Conservation (phyloP, 2,888 invertebrate species). For the Lasioglossum lativentre region DNA sequence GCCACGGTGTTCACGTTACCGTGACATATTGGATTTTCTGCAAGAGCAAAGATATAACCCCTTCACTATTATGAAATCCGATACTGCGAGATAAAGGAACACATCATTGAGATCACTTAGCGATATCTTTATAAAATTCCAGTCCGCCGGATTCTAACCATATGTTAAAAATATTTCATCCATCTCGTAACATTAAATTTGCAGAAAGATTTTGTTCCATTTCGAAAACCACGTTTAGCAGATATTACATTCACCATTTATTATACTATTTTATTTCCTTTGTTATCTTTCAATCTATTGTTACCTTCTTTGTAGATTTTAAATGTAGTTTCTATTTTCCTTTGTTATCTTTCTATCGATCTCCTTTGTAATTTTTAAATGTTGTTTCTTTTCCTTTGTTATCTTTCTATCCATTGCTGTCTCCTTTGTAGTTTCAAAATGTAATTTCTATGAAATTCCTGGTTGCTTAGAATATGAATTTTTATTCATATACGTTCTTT, state of each 20-base stretch:
- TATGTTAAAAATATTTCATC: not conserved
- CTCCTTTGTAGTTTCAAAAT: too few species aligned
- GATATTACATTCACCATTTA: not conserved
- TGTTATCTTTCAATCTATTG: constrained; percentile 2
- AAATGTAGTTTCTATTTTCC: not conserved
- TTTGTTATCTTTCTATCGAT: too few species aligned
- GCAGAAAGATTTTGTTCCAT: not conserved
- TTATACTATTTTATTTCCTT: not conserved
- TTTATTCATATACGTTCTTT: too few species aligned
- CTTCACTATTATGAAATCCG: not conserved
- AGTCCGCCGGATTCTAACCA: not conserved
- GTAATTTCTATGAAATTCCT: too few species aligned
- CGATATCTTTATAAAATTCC: not conserved
- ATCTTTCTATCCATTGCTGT: too few species aligned
- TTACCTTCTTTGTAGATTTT: not conserved
- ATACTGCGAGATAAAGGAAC: not conserved
- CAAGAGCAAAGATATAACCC: constrained; percentile 19
- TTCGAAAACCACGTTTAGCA: not conserved
- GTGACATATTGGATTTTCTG: constrained; percentile 38
- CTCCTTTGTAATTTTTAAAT: too few species aligned
- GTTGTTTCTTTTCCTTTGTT: too few species aligned
- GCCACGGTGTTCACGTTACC: constrained; percentile 19
- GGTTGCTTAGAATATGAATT: too few species aligned
- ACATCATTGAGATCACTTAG: not conserved
- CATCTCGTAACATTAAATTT: too few species aligned